phyloP scores from a whole-genome alignment of 2,113 vertebrate species.

The Lagopus leucura region DNA sequence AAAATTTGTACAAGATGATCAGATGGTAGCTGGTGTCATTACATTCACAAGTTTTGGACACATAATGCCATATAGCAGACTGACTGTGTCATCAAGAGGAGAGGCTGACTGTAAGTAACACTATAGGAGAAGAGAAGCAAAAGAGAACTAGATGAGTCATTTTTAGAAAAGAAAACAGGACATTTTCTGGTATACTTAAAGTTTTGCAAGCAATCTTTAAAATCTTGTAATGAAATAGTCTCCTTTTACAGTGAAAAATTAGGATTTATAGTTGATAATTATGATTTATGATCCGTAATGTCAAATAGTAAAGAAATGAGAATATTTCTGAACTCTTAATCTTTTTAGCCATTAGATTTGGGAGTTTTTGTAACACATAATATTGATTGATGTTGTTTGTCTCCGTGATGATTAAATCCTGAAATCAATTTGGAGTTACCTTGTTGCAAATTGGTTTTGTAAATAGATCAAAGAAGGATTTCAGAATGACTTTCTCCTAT shows the following conservation, averaged over 20 bases:
- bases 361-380: not conserved
- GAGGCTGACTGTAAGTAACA: not conserved
- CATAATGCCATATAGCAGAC: not conserved
- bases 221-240: not conserved
- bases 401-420: slow-evolving; percentile 32
- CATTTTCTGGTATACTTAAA: not conserved
- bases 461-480: slow-evolving; percentile 53
- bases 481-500: slow-evolving; percentile 5
- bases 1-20: not conserved
- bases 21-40: not conserved
- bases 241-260: not conserved
- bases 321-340: not conserved
- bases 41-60: not conserved
- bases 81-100: not conserved
- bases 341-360: not conserved
- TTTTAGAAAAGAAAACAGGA: not conserved
- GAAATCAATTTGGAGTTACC: slow-evolving; percentile 42
- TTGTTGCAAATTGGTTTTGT: slow-evolving; percentile 32
- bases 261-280: not conserved
- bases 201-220: not conserved
- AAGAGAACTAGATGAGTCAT: not conserved
- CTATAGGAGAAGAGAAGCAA: not conserved
- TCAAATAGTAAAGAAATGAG: not conserved
- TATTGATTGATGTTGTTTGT: slow-evolving; percentile 10
- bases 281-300: not conserved